These are phyloP conservation scores for cattle (Bos taurus) DNA, from an alignment of 2,113 vertebrate species.

Conservation along the genomic window DNA sequence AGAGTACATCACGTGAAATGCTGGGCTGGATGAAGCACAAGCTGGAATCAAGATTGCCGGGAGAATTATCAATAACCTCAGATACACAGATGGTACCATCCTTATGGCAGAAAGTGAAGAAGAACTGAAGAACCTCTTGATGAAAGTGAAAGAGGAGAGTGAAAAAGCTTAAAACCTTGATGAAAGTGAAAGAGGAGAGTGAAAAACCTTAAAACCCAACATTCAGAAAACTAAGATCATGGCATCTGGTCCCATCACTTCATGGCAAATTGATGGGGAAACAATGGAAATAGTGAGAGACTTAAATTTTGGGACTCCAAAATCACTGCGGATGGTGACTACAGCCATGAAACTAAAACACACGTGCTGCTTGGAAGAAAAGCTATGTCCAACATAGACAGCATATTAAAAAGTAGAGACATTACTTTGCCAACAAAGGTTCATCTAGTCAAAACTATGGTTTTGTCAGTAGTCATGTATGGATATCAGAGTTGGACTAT, in stretches of 20 bases:
- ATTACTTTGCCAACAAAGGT: not conserved
- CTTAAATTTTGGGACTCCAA: not conserved
- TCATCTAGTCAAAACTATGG: not conserved
- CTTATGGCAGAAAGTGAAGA: not conserved
- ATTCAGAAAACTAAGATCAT: not conserved
- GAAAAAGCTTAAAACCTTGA: not conserved
- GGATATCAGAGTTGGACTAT: not conserved
- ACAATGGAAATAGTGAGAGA: not conserved
- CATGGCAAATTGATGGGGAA: not conserved
- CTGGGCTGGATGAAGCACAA: not conserved
- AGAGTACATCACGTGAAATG: not conserved
- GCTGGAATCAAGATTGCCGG: not conserved
- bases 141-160: not conserved
- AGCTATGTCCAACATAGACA: not conserved
- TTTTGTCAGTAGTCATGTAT: not conserved
- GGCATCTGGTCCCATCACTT: not conserved
- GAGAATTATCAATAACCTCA: not conserved
- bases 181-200: not conserved
- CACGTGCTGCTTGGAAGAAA: not conserved
- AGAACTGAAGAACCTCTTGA: not conserved
- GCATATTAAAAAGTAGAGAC: no score
- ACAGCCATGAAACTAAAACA: not conserved
- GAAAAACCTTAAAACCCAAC: not conserved
- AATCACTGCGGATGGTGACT: not conserved
- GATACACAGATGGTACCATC: not conserved